Conservation (phyloP, 1,140 invertebrate species). For the Scylla paramamosain region DNA sequence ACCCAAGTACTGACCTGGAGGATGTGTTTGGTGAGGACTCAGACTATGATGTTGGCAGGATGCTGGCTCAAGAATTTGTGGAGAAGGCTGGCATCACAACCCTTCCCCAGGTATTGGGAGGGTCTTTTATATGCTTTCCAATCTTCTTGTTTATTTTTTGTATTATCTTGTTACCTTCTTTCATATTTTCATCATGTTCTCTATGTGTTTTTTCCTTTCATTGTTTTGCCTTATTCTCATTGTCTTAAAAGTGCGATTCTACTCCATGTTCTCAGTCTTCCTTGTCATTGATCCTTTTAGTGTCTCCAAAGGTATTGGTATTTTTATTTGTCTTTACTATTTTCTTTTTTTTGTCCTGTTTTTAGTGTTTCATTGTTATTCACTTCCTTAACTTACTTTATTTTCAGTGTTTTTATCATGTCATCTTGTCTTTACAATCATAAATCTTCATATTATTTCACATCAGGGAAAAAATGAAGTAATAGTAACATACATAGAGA, state of each 20-base stretch:
- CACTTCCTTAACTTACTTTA: neutral
- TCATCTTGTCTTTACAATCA: neutral
- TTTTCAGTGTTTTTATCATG: neutral
- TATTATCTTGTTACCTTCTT: neutral
- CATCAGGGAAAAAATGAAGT: too few relatives aligned
- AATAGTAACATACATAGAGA: too few relatives aligned
- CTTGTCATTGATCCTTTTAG: neutral
- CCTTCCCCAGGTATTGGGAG: constrained; percentile 84
- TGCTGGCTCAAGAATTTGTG: constrained; percentile 91
- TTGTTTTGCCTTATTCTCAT: neutral
- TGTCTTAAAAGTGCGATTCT: neutral
- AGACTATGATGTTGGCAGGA: constrained; percentile 93
- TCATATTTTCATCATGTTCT: neutral
- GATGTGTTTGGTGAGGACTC: constrained; percentile 93
- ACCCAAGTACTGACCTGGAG: constrained; percentile 85
- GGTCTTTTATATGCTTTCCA: neutral
- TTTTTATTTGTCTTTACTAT: neutral
- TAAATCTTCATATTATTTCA: constrained; percentile 21
- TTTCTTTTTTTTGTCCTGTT: neutral
- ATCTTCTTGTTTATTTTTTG: neutral
- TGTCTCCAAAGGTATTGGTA: too few relatives aligned
- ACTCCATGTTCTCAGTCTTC: neutral
- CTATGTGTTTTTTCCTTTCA: neutral
- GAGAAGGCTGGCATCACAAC: constrained; percentile 88
- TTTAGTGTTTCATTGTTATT: neutral